phyloP scores from a whole-genome alignment of 2,888 invertebrate species.

The Pseudococcus jackbeardsleyi region DNA sequence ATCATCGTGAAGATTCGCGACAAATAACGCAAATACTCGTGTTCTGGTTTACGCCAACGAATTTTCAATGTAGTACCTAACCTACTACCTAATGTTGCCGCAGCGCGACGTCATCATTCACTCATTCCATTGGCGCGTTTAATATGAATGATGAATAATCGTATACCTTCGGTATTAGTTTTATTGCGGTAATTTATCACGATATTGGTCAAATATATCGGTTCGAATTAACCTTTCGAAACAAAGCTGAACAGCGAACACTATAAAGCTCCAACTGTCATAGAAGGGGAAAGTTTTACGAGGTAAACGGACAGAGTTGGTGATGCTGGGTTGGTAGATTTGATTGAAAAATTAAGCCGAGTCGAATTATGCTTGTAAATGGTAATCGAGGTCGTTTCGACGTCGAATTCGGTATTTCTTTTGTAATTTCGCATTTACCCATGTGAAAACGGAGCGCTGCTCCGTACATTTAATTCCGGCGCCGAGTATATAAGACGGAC shows the following conservation, averaged over 20 bases:
- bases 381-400: background rate
- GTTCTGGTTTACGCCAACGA: no score
- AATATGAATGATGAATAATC: conserved; percentile 14
- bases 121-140: background rate
- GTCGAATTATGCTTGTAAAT: background rate
- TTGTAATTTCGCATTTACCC: conserved; percentile 11
- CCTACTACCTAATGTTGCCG: no score
- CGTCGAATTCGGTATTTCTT: background rate
- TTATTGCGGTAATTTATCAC: conserved; percentile 18
- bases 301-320: background rate
- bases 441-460: background rate
- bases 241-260: background rate
- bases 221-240: conserved; percentile 5
- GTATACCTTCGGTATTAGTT: background rate
- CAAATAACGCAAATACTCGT: no score
- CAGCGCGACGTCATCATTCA: no score
- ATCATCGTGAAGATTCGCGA: no score
- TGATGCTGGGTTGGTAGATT: background rate
- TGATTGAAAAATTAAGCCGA: conserved; percentile 13
- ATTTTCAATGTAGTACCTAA: no score
- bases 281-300: background rate
- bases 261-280: background rate
- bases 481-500: background rate
- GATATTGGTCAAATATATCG: background rate
- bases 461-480: background rate